Percentiles rank a stretch among this genome's conserved stretches.
phyloP scores from a whole-genome alignment of 2,888 invertebrate genomes.

The Carterocephalus palaemon region DNA sequence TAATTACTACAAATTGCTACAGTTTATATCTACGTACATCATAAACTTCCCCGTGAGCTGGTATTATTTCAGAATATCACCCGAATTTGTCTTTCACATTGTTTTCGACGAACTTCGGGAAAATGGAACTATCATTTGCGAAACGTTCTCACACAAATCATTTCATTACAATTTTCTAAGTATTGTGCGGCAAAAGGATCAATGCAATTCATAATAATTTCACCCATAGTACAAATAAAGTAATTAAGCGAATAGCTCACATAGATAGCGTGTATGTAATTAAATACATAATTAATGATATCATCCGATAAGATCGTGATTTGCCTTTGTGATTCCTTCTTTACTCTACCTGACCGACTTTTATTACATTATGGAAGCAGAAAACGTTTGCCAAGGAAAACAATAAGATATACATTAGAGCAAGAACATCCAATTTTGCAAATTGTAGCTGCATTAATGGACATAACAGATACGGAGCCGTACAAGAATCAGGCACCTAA shows the following conservation, averaged over 20 bases:
- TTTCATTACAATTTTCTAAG: conserved; percentile 1
- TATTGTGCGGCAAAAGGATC: too few relatives aligned
- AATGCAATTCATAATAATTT: neutral
- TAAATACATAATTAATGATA: conserved; percentile 33
- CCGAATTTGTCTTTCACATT: conserved; percentile 40
- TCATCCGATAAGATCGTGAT: conserved; percentile 32
- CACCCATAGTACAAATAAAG: conserved; percentile 9
- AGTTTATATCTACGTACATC: conserved; percentile 64
- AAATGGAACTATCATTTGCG: conserved; percentile 6
- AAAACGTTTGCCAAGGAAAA: conserved; percentile 39
- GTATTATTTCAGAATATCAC: conserved; percentile 57
- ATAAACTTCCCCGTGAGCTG: conserved; percentile 59
- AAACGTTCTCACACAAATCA: conserved; percentile 3
- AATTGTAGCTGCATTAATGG: conserved; percentile 54
- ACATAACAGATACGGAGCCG: conserved; percentile 44
- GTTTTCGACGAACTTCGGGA: neutral
- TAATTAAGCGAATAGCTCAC: conserved; percentile 12
- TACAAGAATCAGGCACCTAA: conserved; percentile 52
- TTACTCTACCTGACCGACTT: conserved; percentile 34
- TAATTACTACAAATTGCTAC: conserved; percentile 74
- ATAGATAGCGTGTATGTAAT: conserved; percentile 17
- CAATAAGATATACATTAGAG: conserved; percentile 39
- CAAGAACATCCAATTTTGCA: conserved; percentile 54
- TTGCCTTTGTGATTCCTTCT: conserved; percentile 31
- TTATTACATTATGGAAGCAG: conserved; percentile 39